Base-by-base conservation (phyloP, 53 echinoderm and acorn worm genomes). In the Pentamera pediparva region DNA sequence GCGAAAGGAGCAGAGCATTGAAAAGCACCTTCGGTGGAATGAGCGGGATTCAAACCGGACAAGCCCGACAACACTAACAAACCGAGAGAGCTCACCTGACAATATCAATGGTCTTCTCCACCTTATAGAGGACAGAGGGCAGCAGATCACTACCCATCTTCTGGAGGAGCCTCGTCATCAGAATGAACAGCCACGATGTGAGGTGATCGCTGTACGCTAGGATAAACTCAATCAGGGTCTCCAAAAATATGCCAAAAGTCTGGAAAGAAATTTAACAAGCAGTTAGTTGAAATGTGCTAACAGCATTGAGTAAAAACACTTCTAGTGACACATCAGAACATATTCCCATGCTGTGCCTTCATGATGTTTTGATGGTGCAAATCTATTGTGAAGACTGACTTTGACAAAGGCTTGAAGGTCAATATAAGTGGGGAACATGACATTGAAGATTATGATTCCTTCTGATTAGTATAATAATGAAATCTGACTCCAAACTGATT, bases 91-190 rank as follows among this genome's bases (percentile, higher is more conserved):
- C 69, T 77, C 74, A 95, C 96, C 91, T 95, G 69, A 91, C 96
- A 74, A 91, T 71, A 34, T 87, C 89, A 21, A 95, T 67, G 29
- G 88, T 82, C 54, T 81, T 91, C 55, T 95, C 87, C 56, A 95
- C 83, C 61, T 85, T 91, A 58, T 81, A 67, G 49, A 91, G 79
- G 4, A 95, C 54, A 10, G 96, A 95, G 15, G 91, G 88, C 43
- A 95, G 75, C 10, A 95, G 70, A 59, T 95, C 96, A 36, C 81
- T 70, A 17, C 96, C 96, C 83, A 91, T 95, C 85, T 95, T 95
- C 75, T 82, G 80, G 18, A 95, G 65, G 21, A 95, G 85, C 54
- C 96, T 70, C 36, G 96, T 95, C 79, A 95, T 85, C 33, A 95
- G 75, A 17, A 95, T 81, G 78, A 90, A 94, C 26, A 94, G 55